Base-by-base conservation (phyloP, 2,888 invertebrate species). In the Clistopyga incitator region DNA sequence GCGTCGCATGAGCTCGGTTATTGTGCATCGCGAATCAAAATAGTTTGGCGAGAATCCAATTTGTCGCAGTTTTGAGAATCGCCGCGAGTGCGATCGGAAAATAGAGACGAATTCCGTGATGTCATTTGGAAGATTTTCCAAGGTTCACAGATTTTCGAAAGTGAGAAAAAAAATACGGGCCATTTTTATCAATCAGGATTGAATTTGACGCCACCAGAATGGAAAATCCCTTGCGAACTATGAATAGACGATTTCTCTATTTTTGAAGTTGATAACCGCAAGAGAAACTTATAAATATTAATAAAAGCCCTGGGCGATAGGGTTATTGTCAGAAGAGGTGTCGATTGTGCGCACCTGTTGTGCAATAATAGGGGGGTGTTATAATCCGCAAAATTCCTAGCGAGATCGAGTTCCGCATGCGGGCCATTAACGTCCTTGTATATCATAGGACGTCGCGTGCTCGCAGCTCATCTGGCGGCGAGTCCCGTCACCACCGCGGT, bases 361-460 rank as follows among this genome's bases (percentile, higher is more conserved):
- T 90, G 85, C 86, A 85, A 81, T 84, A 84, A 54, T 45, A 25
- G 67, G 47, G 67, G 47, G 47, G 50, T 42, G 23, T 25, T 45
- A 76, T 72, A 72, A 84, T 85, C 70, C 84, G 75, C 78, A 90
- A 90, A 88, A 64, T 18, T 88, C 85, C 86, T 84, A 54, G 15
- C 23, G 29, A 42, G 61, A 34, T 81, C 84, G 76, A 64, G 11
- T 75, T 23, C 25, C 68, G 67, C 78, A 78, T 71, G 67, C 72
- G 84, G 68, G 78, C 67, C 76, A 87, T 87, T 86, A 82, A 78
- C 80, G 84, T 72, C 80, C 72, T 78, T 77, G 81, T 88, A 87
- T 85, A 89, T 91, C 90, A 91, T 90, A 87, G 87, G 59, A 86
- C 88, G 65, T 92, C 90, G 92, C 92, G 92, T 93, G 92, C 88